A percentile compares a stretch with the other conserved stretches of the same genome.
Evolutionary conservation across 2,797 vertebrate species (phyloP).

Genomic region (Danionella dracula): DNA sequence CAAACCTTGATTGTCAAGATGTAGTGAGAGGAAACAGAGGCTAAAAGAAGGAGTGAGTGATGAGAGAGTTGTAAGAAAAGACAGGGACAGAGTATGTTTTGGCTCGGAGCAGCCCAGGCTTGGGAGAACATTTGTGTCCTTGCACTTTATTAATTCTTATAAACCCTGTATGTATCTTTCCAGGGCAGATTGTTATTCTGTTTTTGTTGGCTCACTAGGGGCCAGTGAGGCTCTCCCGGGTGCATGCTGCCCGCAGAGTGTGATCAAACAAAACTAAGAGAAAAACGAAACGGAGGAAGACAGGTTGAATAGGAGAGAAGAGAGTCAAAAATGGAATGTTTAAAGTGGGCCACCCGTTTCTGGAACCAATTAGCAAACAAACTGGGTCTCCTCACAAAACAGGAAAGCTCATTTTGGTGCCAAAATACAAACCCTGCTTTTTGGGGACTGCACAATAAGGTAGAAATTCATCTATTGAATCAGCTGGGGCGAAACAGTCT

Average conservation of each 20-base stretch:
- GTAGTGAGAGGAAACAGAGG: conserved; percentile 12
- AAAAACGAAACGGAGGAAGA: conserved; percentile 13
- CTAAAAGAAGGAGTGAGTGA: conserved; percentile 17
- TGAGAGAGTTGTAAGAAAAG: conserved; percentile 18
- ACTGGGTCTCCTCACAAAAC: conserved; percentile 11
- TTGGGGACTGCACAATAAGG: not conserved
- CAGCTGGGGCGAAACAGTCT: not conserved
- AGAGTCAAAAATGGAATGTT: conserved; percentile 14
- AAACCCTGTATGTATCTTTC: conserved; percentile 38
- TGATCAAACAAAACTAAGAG: conserved; percentile 19
- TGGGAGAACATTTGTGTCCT: conserved; percentile 38
- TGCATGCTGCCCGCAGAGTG: conserved; percentile 11
- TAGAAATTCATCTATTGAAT: conserved; percentile 14
- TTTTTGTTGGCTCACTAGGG: conserved; percentile 40
- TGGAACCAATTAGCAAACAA: conserved; percentile 37
- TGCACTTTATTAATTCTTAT: conserved; percentile 51
- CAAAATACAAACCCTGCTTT: conserved; percentile 6
- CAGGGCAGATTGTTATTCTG: conserved; percentile 37
- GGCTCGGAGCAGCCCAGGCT: not conserved
- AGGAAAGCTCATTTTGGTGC: not conserved
- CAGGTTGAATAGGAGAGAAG: not conserved
- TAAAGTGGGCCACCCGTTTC: conserved; percentile 11
- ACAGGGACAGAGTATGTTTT: conserved; percentile 28
- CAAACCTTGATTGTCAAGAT: conserved; percentile 15
- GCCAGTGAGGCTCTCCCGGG: conserved; percentile 25